These are phyloP conservation scores for Ganaspis brasiliensis DNA, from an alignment of 2,888 invertebrate genomes.

Conservation along the genomic window DNA sequence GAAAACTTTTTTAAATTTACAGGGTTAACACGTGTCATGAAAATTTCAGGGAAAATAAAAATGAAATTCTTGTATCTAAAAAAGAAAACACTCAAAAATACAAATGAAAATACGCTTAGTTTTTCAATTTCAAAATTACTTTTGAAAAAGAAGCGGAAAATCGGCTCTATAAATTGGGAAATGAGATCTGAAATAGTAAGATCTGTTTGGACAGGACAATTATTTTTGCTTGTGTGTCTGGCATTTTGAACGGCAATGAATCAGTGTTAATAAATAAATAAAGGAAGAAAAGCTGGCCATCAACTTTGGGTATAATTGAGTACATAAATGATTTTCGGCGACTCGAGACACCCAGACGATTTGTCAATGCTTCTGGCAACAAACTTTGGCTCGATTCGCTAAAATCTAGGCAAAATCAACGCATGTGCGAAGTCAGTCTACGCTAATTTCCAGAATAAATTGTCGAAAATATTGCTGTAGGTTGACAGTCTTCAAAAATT, in stretches of 20 bases:
- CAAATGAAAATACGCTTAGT: too few relatives aligned
- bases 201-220: background rate
- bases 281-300: background rate
- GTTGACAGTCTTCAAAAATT: background rate
- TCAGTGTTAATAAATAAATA: conserved; percentile 3
- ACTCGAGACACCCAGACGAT: conserved; percentile 33
- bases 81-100: too few relatives aligned
- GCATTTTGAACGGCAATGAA: background rate
- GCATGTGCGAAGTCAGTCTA: conserved; percentile 46
- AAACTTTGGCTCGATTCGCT: conserved; percentile 38
- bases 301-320: background rate
- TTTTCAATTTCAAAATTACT: background rate
- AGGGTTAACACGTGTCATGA: too few relatives aligned
- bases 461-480: conserved; percentile 43
- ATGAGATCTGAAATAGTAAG: background rate
- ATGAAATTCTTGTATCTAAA: too few relatives aligned
- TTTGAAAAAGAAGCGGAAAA: background rate
- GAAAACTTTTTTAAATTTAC: too few relatives aligned
- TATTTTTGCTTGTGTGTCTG: background rate
- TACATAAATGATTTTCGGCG: conserved; percentile 7
- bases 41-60: too few relatives aligned
- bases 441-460: conserved; percentile 53
- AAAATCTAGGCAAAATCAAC: conserved; percentile 32
- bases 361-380: conserved; percentile 42
- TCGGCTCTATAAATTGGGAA: background rate